phyloP scores from a whole-genome alignment of 2,113 vertebrate species.

The Neolamprologus toae region DNA sequence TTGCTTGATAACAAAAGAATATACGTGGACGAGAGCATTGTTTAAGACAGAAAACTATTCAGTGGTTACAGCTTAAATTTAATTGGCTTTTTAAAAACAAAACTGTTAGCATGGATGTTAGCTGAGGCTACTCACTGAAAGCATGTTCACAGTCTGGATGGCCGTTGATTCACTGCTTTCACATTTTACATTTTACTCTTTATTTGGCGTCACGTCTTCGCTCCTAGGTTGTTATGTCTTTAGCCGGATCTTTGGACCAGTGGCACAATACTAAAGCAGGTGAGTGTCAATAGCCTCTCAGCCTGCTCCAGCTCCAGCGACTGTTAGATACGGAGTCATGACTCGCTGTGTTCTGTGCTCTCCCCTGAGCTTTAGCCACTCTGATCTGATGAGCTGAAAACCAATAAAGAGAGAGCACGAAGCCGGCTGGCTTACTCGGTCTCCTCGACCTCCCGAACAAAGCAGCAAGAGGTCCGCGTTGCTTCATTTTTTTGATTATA shows the following conservation, averaged over 20 bases:
- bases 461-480: background rate
- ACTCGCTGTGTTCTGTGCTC: background rate
- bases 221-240: background rate
- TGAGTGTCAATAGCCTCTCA: background rate
- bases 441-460: background rate
- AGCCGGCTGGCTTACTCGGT: background rate
- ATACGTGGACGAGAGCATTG: rapidly evolving
- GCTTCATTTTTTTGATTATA: background rate
- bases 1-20: background rate
- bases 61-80: background rate
- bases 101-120: background rate
- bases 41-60: background rate
- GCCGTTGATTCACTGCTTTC: background rate
- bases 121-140: background rate
- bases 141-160: background rate
- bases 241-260: background rate
- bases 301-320: background rate
- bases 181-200: background rate
- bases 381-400: background rate
- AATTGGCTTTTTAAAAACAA: background rate
- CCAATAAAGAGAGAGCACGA: background rate
- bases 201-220: background rate
- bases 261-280: background rate
- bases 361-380: background rate
- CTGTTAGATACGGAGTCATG: background rate